Evolutionary conservation across 2,888 invertebrate species (phyloP), one percentile per base, ranked within the genome.

Genomic region (Pristionchus entomophagus): DNA sequence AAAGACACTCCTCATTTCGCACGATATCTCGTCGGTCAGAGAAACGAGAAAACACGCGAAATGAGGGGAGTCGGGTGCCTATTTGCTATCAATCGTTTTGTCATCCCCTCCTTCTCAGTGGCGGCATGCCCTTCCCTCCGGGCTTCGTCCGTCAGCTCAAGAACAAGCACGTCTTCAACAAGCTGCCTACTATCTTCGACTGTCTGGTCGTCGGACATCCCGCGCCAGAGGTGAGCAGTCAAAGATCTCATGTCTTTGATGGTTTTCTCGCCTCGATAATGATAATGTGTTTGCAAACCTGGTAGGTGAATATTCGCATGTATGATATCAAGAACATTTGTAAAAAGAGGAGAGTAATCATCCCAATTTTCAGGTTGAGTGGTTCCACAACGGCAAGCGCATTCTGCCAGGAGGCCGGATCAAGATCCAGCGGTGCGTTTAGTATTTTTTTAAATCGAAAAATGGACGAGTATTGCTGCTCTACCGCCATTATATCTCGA

Each of bases 361-460:
- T 41, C 45, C 29, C 8, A 26, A 29, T 14, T 32, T 35, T 84
- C 65, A 84, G 35, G 91, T 92, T 22, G 90, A 90, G 41, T 92
- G 93, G 93, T 91, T 93, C 92, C 94, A 94, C 90, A 94, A 95
- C 90, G 94, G 94, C 38, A 93, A 94, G 88, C 94, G 93, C 86
- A 94, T 95, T 78, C 87, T 92, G 80, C 94, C 94, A 41, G 94
- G 94, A 87, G 94, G 94, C 88, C 92, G 94, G 87, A 93, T 94
- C 81, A 93, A 91, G 83, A 93, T 94, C 86, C 94, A 94, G 89
- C 89, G 77, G 56, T 82, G 22, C 17, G 78, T 80, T 8, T 49
- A 29, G 45, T 49, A 22, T 17, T 77, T 45, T 41, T 77, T 41
- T n/a, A 8, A 38, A 41, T 45, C 19, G 6, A 26, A 5, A 12